phyloP scores from a whole-genome alignment of 2,888 invertebrate species.

The Elmis aenea region DNA sequence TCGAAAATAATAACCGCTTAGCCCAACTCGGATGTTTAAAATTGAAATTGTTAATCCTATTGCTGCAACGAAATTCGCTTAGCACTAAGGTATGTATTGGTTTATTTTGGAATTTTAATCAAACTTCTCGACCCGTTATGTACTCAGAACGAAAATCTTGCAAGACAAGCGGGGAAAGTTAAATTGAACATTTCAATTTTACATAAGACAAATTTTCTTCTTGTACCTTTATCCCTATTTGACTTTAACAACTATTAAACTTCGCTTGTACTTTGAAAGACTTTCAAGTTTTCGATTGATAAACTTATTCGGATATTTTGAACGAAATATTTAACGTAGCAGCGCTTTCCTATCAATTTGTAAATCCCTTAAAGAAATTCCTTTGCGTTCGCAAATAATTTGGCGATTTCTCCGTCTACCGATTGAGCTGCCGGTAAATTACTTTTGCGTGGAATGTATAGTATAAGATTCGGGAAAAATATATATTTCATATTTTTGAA shows the following conservation, averaged over 20 bases:
- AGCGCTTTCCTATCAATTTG: no score
- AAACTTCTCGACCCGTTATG: conserved; percentile 20
- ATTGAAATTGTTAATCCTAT: conserved; percentile 8
- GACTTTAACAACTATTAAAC: conserved; percentile 8
- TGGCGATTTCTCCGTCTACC: no score
- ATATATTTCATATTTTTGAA: conserved; percentile 14
- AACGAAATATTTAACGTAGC: no score
- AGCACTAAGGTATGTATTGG: conserved; percentile 17
- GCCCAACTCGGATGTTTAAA: conserved; percentile 7
- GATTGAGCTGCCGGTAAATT: not conserved
- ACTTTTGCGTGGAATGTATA: not conserved
- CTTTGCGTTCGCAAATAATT: no score
- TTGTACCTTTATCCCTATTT: conserved; percentile 8
- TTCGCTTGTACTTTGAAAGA: conserved; percentile 10
- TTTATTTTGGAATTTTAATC: conserved; percentile 23
- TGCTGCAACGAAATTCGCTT: not conserved
- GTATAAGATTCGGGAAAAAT: conserved; percentile 8
- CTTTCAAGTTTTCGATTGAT: conserved; percentile 8
- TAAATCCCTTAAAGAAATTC: no score
- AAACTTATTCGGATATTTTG: no score
- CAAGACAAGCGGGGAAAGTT: conserved; percentile 22
- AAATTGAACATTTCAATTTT: conserved; percentile 24
- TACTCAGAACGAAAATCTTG: conserved; percentile 16
- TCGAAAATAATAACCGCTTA: not conserved
- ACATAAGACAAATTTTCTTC: conserved; percentile 15